Evolutionary conservation across 2,888 invertebrate genomes (phyloP).

Genomic region (Ctenicera cuprea): DNA sequence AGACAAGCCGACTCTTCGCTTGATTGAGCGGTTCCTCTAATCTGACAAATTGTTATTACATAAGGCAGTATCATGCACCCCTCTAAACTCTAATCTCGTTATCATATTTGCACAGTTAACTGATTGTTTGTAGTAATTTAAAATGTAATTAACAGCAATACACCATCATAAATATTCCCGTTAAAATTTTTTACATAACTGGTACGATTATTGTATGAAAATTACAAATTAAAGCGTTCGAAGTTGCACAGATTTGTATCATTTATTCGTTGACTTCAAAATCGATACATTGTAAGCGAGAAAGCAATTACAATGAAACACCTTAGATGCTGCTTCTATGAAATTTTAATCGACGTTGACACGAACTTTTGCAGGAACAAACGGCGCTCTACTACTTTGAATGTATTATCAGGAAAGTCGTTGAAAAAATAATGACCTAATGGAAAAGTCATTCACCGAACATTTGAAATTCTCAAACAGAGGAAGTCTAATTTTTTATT

Average conservation of each 20-base stretch:
- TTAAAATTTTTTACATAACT: no score
- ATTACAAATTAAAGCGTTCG: no score
- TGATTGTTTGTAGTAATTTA: neutral
- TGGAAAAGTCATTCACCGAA: slow-evolving; percentile 27
- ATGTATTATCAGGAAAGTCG: slow-evolving; percentile 4
- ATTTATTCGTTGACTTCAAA: no score
- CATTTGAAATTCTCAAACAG: slow-evolving; percentile 28
- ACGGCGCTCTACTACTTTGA: slow-evolving; percentile 3
- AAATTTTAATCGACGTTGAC: slow-evolving; percentile 20
- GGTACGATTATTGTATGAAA: no score
- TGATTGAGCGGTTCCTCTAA: slow-evolving; percentile 60
- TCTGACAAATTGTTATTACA: slow-evolving; percentile 44
- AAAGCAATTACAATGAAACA: neutral
- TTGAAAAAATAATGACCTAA: slow-evolving; percentile 32
- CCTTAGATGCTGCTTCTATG: neutral
- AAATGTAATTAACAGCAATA: no score
- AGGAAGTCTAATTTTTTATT: slow-evolving; percentile 51
- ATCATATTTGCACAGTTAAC: slow-evolving; percentile 24
- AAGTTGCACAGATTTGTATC: no score
- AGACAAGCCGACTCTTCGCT: slow-evolving; percentile 50
- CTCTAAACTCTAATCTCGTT: slow-evolving; percentile 35
- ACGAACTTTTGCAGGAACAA: slow-evolving; percentile 1
- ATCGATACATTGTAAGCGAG: no score
- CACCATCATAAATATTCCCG: no score
- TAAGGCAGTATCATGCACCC: slow-evolving; percentile 39